These are phyloP conservation scores for Pogonophryne albipinna DNA, from an alignment of 2,797 vertebrate species.

Conservation along the genomic window DNA sequence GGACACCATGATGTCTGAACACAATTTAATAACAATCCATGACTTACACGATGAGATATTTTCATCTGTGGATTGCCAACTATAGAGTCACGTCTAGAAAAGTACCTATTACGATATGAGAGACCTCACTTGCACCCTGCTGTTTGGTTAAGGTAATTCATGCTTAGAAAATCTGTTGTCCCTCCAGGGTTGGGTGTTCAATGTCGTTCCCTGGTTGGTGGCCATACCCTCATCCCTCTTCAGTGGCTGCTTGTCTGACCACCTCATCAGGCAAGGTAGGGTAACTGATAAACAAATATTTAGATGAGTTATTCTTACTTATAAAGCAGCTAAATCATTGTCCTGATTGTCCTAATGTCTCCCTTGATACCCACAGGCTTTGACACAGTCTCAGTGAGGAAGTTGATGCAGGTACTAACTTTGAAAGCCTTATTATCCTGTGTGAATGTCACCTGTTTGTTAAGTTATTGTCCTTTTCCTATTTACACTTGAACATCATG, in stretches of 20 bases:
- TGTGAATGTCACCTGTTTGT: slow-evolving; percentile 13
- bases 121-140: neutral
- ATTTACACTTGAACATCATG: neutral
- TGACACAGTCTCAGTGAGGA: slow-evolving; percentile 91
- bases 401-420: slow-evolving; percentile 93
- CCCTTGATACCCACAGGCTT: slow-evolving; percentile 83
- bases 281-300: neutral
- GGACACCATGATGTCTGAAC: neutral
- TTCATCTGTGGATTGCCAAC: neutral
- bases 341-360: slow-evolving; percentile 21
- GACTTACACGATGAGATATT: neutral
- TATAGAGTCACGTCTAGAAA: too few relatives aligned
- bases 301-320: neutral
- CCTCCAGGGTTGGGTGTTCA: slow-evolving; percentile 96
- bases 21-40: neutral
- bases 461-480: slow-evolving; percentile 3
- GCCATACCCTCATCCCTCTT: slow-evolving; percentile 92
- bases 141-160: slow-evolving; percentile 18
- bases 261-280: slow-evolving; percentile 91
- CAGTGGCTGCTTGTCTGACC: slow-evolving; percentile 93
- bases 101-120: neutral
- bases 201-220: slow-evolving; percentile 96
- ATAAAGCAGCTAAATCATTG: neutral
- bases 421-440: neutral
- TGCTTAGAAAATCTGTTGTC: slow-evolving; percentile 13